Evolutionary conservation across 2,888 invertebrate genomes (phyloP).

Genomic region (Acronicta psi): DNA sequence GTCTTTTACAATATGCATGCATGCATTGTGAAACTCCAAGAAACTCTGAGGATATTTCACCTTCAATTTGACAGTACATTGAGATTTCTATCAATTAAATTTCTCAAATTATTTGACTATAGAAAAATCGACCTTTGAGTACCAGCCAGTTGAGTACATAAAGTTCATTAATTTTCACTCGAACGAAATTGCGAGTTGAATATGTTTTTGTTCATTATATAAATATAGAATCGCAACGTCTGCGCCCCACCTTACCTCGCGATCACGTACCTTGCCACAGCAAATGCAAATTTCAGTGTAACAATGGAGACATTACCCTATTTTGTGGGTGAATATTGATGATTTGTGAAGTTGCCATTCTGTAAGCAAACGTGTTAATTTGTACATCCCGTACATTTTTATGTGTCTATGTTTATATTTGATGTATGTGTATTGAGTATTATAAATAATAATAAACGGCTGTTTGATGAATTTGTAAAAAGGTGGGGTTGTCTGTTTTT

Average conservation of each 20-base stretch:
- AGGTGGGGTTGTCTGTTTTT: too few species aligned
- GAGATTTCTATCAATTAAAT: too few species aligned
- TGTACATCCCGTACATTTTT: constrained; percentile 27
- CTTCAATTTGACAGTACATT: too few species aligned
- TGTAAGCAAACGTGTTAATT: constrained; percentile 33
- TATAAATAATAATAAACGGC: too few species aligned
- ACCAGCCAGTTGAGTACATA: background rate
- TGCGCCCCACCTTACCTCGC: constrained; percentile 15
- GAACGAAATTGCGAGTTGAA: background rate
- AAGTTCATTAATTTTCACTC: background rate
- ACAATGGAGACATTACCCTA: constrained; percentile 58
- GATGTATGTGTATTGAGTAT: background rate
- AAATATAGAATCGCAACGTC: constrained; percentile 11
- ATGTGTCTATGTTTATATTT: constrained; percentile 23
- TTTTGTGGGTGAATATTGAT: constrained; percentile 58
- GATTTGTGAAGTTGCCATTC: constrained; percentile 7
- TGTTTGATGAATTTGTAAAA: too few species aligned
- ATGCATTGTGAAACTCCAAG: too few species aligned
- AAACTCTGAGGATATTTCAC: too few species aligned
- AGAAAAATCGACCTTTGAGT: background rate
- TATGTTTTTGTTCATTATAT: background rate
- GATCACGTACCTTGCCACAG: constrained; percentile 40
- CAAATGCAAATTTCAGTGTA: constrained; percentile 49
- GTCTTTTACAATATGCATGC: too few species aligned
- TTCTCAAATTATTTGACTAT: too few species aligned